Conservation (phyloP, 2,888 invertebrate genomes). For the Archips crataeganus region DNA sequence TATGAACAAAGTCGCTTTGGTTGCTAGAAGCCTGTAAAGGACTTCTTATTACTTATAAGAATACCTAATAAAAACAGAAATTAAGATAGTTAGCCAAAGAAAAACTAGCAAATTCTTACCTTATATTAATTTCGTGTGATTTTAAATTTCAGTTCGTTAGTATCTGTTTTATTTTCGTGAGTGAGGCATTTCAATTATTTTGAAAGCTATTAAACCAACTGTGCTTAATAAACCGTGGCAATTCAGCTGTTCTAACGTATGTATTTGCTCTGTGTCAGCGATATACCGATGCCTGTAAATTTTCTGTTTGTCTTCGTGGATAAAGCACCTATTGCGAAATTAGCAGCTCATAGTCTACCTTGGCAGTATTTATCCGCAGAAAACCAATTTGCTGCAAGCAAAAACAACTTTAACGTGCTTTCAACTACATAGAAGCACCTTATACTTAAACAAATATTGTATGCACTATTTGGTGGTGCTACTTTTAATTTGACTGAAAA, state of each 20-base stretch:
- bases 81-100: too few species aligned
- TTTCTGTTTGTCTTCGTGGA: background rate
- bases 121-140: too few species aligned
- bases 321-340: background rate
- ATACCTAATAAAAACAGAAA: too few species aligned
- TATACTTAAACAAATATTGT: background rate
- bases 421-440: background rate
- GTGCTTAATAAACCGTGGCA: background rate
- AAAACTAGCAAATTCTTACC: too few species aligned
- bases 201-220: background rate
- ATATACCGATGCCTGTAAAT: background rate
- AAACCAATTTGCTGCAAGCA: background rate
- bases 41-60: too few species aligned
- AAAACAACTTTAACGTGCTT: too few species aligned
- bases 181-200: background rate
- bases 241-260: background rate
- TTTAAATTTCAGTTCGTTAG: background rate
- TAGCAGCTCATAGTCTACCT: background rate
- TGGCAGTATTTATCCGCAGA: background rate
- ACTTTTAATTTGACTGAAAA: background rate
- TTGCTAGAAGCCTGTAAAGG: too few species aligned
- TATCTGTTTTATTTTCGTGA: background rate
- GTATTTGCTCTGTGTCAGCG: background rate
- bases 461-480: background rate
- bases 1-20: too few species aligned